Conservation (phyloP, 2,888 invertebrate species). For the Junonia oenone region DNA sequence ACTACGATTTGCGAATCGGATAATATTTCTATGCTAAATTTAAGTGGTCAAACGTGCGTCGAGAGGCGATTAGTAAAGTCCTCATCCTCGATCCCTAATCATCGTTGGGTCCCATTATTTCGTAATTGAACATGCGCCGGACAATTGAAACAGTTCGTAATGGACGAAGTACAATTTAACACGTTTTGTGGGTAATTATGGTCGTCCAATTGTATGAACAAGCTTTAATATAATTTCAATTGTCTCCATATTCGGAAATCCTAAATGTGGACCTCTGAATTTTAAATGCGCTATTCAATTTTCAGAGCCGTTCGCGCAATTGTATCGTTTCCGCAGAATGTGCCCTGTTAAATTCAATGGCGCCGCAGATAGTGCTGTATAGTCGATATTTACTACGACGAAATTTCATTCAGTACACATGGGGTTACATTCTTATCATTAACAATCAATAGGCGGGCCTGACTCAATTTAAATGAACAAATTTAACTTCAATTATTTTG, state of each 20-base stretch:
- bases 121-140: constrained; percentile 53
- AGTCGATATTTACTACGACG: constrained; percentile 6
- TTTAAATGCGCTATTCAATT: constrained; percentile 35
- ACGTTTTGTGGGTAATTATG: constrained; percentile 65
- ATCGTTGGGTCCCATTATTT: constrained; percentile 57
- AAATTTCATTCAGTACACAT: constrained; percentile 2
- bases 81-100: constrained; percentile 57
- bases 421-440: constrained; percentile 25
- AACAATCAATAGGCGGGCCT: constrained; percentile 30
- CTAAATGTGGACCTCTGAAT: constrained; percentile 34
- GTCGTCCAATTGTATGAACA: constrained; percentile 48
- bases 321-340: constrained; percentile 22
- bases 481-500: constrained; percentile 78
- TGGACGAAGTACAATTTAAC: constrained; percentile 53
- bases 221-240: constrained; percentile 46
- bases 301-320: constrained; percentile 26
- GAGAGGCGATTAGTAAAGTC: constrained; percentile 57
- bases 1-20: background rate
- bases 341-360: constrained; percentile 19
- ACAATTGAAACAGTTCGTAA: constrained; percentile 57
- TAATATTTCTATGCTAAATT: constrained; percentile 23
- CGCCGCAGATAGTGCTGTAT: background rate
- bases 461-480: constrained; percentile 71
- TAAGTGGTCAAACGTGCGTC: constrained; percentile 48
- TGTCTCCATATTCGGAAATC: constrained; percentile 34